These are phyloP conservation scores for Poeciliopsis occidentalis DNA, from an alignment of 2,113 vertebrate genomes.

Conservation along the genomic window DNA sequence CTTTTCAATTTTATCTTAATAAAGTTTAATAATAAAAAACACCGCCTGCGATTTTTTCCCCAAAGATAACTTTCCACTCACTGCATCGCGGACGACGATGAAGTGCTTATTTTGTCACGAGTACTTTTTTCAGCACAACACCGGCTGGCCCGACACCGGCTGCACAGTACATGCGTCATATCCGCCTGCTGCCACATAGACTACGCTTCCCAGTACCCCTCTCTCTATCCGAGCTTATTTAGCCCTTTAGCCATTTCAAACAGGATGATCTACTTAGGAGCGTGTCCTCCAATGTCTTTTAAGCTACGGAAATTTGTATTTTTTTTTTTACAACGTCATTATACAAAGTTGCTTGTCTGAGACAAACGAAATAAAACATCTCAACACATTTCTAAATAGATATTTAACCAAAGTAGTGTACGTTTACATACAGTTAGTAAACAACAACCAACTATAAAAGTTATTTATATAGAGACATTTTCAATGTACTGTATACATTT, in stretches of 20 bases:
- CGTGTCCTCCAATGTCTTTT: conserved; percentile 13
- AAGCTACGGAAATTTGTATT: no score
- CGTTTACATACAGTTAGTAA: neutral
- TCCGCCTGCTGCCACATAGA: conserved; percentile 14
- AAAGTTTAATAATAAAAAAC: no score
- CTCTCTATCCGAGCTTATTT: conserved; percentile 39
- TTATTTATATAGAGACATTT: neutral
- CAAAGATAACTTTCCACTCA: no score
- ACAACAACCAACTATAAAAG: neutral
- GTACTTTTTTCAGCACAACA: neutral
- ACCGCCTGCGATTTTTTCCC: no score
- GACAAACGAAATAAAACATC: no score
- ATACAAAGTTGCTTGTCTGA: no score
- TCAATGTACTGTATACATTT: neutral
- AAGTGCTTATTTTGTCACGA: neutral
- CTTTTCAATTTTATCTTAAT: no score
- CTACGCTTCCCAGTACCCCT: conserved; percentile 48
- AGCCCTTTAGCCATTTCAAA: conserved; percentile 34
- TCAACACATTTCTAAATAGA: no score
- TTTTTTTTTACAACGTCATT: no score
- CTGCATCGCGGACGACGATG: neutral
- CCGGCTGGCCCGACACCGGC: neutral
- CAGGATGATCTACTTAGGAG: conserved; percentile 51
- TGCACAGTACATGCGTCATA: conserved; percentile 37
- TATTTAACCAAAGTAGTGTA: neutral